Percentiles rank a stretch among this genome's conserved stretches.
Evolutionary conservation across 2,888 invertebrate species (phyloP).

Genomic region (Drosophila flavopinicola): DNA sequence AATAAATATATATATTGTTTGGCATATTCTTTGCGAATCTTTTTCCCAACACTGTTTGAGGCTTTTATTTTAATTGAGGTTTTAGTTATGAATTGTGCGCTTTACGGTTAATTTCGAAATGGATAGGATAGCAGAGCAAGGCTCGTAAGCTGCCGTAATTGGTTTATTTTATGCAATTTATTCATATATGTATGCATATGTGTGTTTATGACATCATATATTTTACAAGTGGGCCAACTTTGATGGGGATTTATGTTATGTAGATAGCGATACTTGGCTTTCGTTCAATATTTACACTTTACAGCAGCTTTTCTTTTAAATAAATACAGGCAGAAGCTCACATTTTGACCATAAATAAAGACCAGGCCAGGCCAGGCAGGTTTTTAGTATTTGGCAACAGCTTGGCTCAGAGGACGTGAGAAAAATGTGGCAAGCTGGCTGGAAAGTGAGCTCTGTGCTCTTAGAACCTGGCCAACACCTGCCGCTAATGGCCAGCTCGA

Average conservation of each 20-base stretch:
- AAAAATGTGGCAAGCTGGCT: conserved; percentile 45
- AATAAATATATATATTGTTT: not conserved
- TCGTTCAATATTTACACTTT: not conserved
- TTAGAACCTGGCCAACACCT: conserved; percentile 47
- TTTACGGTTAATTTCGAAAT: conserved; percentile 60
- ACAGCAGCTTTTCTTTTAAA: conserved; percentile 6
- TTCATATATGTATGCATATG: not conserved
- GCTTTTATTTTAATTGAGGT: conserved; percentile 68
- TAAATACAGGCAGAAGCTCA: conserved; percentile 38
- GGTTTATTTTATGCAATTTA: conserved; percentile 39
- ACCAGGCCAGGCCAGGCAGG: conserved; percentile 29
- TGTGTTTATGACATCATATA: not conserved
- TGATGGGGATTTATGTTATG: conserved; percentile 24
- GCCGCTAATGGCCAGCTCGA: conserved; percentile 47
- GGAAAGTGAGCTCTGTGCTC: conserved; percentile 4
- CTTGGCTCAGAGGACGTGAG: conserved; percentile 53
- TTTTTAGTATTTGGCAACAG: conserved; percentile 46
- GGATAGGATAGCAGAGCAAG: conserved; percentile 41
- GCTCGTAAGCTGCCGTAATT: conserved; percentile 51
- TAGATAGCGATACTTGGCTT: conserved; percentile 1
- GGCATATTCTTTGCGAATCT: conserved; percentile 35
- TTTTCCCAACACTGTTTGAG: conserved; percentile 14
- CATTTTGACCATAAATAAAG: conserved; percentile 66
- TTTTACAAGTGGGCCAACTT: conserved; percentile 27
- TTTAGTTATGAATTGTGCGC: conserved; percentile 51